A percentile compares a stretch with the other conserved stretches of the same genome.
phyloP scores from a whole-genome alignment of 2,797 vertebrate genomes.

The Scarus forsteni region DNA sequence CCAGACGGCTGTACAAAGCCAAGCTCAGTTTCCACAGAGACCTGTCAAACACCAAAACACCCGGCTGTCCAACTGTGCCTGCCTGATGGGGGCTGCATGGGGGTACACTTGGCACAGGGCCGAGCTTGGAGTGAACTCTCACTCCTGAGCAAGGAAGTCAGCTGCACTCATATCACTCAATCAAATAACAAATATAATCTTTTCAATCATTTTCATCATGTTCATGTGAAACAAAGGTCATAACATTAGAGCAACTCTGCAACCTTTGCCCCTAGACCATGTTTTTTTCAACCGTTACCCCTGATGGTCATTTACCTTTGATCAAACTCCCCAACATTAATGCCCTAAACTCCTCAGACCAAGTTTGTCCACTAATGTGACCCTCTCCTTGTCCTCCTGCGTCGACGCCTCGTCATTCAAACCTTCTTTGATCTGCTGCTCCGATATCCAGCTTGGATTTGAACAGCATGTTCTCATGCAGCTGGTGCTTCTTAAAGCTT shows the following conservation, averaged over 20 bases:
- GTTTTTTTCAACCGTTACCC: neutral
- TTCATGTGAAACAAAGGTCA: neutral
- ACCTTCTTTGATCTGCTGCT: slow-evolving; percentile 56
- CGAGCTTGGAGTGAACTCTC: slow-evolving; percentile 4
- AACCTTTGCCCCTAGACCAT: neutral
- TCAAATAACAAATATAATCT: neutral
- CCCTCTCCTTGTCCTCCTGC: slow-evolving; percentile 12
- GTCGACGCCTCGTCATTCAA: slow-evolving; percentile 53
- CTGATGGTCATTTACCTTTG: neutral
- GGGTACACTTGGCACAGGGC: slow-evolving; percentile 3
- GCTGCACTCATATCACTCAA: neutral
- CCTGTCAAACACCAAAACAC: slow-evolving; percentile 79
- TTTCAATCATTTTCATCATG: neutral
- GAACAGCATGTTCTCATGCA: slow-evolving; percentile 68
- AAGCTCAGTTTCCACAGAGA: slow-evolving; percentile 80
- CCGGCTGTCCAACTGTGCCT: slow-evolving; percentile 36
- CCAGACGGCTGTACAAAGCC: slow-evolving; percentile 69
- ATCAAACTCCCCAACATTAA: slow-evolving; percentile 5
- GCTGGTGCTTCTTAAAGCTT: slow-evolving; percentile 57
- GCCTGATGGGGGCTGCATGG: slow-evolving; percentile 11
- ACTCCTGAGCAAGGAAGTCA: neutral
- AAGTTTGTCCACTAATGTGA: slow-evolving; percentile 1
- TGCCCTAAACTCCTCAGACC: neutral
- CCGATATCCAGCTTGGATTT: slow-evolving; percentile 49
- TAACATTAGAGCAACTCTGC: neutral